Evolutionary conservation across 1,140 invertebrate genomes (phyloP).

Genomic region (Spodoptera frugiperda): DNA sequence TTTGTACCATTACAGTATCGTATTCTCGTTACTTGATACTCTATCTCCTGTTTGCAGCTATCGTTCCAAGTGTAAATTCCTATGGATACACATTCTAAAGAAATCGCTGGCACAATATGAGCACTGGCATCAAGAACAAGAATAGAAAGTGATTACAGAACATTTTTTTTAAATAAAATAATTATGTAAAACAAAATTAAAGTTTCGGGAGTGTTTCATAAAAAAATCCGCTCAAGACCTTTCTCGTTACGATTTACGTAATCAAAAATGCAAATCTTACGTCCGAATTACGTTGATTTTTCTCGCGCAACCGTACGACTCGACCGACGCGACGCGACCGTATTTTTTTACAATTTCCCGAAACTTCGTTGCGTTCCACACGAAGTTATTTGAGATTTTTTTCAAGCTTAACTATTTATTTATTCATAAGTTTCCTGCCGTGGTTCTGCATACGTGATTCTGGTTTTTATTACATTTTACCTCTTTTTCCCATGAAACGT

Average conservation of each 20-base stretch:
- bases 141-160: too few relatives aligned
- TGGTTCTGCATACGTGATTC: constrained; percentile 20
- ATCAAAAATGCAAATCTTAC: constrained; percentile 74
- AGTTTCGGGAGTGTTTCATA: background rate
- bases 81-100: too few relatives aligned
- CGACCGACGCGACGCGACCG: constrained; percentile 3
- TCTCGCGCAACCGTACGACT: background rate
- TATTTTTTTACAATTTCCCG: constrained; percentile 14
- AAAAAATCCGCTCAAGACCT: constrained; percentile 38
- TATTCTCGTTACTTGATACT: too few relatives aligned
- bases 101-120: too few relatives aligned
- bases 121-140: too few relatives aligned
- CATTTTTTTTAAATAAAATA: background rate
- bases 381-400: constrained; percentile 33
- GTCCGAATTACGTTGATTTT: constrained; percentile 68
- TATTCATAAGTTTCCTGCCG: constrained; percentile 38
- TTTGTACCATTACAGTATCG: too few relatives aligned
- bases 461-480: constrained; percentile 13
- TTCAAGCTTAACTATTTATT: constrained; percentile 47
- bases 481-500: background rate
- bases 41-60: too few relatives aligned
- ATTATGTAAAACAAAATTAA: constrained; percentile 11
- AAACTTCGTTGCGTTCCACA: constrained; percentile 37
- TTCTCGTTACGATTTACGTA: constrained; percentile 64
- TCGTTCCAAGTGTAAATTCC: too few relatives aligned